These are phyloP conservation scores for Chrysolophus pictus DNA, from an alignment of 2,797 vertebrate species.

Conservation along the genomic window DNA sequence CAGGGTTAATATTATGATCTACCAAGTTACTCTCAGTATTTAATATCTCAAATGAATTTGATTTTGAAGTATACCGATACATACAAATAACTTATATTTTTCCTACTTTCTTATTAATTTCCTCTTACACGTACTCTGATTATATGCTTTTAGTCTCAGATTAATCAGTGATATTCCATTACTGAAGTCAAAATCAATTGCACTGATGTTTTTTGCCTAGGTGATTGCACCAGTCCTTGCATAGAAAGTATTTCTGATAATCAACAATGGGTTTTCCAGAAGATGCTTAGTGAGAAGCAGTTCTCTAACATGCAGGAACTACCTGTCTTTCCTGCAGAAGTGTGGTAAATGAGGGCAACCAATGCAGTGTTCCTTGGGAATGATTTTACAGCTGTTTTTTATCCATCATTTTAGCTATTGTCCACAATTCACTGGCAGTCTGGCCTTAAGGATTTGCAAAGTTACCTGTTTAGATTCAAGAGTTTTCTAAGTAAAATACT, in stretches of 20 bases:
- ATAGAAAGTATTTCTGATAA: not conserved
- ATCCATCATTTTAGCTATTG: not conserved
- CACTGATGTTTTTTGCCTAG: not conserved
- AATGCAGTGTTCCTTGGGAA: not conserved
- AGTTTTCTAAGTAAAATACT: not conserved
- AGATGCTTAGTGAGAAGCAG: not conserved
- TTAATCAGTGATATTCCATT: not conserved
- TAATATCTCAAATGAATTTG: not conserved
- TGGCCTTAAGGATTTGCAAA: not conserved
- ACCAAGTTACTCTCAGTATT: not conserved
- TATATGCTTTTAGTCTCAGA: not conserved
- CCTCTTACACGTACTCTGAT: not conserved
- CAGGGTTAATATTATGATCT: not conserved
- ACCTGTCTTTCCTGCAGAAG: not conserved
- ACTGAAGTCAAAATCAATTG: not conserved
- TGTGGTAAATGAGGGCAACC: not conserved
- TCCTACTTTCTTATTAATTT: not conserved
- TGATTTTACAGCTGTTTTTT: not conserved
- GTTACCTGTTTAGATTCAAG: not conserved
- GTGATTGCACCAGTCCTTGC: not conserved
- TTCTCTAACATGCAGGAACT: not conserved
- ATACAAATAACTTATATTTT: not conserved
- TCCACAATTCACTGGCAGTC: not conserved
- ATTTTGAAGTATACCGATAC: not conserved
- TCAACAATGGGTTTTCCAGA: not conserved